phyloP scores from a whole-genome alignment of 2,797 vertebrate genomes.

The Chelon labrosus region DNA sequence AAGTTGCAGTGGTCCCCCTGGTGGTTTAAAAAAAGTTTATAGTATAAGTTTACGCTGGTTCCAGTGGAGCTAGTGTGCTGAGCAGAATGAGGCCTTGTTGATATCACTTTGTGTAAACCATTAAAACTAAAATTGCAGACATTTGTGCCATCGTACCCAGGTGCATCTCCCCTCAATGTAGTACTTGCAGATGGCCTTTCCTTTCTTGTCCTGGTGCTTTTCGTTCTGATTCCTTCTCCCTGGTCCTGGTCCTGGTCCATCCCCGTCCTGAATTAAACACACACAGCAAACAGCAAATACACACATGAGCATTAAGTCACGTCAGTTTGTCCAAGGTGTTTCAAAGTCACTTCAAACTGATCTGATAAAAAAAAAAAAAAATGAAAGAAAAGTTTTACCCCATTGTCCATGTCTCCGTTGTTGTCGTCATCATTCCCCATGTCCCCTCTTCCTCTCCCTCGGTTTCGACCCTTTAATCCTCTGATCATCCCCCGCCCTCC shows the following conservation, averaged over 20 bases:
- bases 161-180: conserved; percentile 96
- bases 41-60: not conserved
- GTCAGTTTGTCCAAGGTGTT: not conserved
- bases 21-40: conserved; percentile 6
- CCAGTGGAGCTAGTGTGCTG: not conserved
- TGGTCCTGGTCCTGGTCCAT: conserved; percentile 71
- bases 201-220: conserved; percentile 95
- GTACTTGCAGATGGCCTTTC: conserved; percentile 98
- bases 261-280: conserved; percentile 74
- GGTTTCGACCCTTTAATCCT: conserved; percentile 80
- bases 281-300: conserved; percentile 2
- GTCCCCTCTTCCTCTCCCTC: conserved; percentile 86
- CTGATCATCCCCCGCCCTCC: conserved; percentile 84
- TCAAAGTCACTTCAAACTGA: not conserved
- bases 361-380: not conserved
- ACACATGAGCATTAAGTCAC: not conserved
- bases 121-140: not conserved
- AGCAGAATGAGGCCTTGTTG: no score
- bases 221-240: conserved; percentile 90
- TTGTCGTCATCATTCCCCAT: conserved; percentile 90
- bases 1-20: conserved; percentile 98
- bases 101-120: no score
- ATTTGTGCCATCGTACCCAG: conserved; percentile 85
- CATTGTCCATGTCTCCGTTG: conserved; percentile 92
- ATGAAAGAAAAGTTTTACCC: conserved; percentile 81